These are phyloP conservation scores for Frankliniella intonsa DNA, from an alignment of 2,888 invertebrate genomes.

Conservation along the genomic window DNA sequence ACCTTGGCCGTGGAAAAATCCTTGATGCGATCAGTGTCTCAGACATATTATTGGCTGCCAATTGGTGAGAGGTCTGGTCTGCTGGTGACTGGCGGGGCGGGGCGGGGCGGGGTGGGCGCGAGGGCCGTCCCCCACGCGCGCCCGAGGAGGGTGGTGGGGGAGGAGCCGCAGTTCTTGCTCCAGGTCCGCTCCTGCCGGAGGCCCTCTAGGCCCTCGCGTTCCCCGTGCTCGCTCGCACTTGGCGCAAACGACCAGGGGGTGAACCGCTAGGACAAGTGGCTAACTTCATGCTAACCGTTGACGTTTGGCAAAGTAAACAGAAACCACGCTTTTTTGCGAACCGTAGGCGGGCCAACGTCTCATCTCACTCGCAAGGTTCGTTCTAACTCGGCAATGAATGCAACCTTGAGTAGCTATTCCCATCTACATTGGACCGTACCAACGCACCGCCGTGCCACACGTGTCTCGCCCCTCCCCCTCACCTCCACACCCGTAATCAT, in stretches of 20 bases:
- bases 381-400: neutral
- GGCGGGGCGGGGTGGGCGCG: neutral
- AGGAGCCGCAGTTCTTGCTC: neutral
- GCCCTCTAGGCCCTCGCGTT: too few species aligned
- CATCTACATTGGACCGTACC: too few species aligned
- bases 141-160: neutral
- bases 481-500: too few species aligned
- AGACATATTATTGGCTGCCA: neutral
- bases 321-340: neutral
- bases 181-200: neutral
- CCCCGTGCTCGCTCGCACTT: too few species aligned
- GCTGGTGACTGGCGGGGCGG: neutral
- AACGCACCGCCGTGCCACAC: too few species aligned
- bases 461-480: too few species aligned
- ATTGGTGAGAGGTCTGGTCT: neutral
- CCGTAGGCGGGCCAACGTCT: neutral
- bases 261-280: neutral
- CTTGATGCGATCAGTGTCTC: neutral
- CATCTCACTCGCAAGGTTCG: neutral
- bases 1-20: neutral
- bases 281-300: neutral
- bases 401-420: slow-evolving; percentile 10
- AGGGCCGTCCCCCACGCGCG: neutral
- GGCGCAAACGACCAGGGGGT: too few species aligned
- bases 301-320: neutral